These are phyloP conservation scores for Acronicta leporina DNA, from an alignment of 2,888 invertebrate genomes.

Conservation along the genomic window DNA sequence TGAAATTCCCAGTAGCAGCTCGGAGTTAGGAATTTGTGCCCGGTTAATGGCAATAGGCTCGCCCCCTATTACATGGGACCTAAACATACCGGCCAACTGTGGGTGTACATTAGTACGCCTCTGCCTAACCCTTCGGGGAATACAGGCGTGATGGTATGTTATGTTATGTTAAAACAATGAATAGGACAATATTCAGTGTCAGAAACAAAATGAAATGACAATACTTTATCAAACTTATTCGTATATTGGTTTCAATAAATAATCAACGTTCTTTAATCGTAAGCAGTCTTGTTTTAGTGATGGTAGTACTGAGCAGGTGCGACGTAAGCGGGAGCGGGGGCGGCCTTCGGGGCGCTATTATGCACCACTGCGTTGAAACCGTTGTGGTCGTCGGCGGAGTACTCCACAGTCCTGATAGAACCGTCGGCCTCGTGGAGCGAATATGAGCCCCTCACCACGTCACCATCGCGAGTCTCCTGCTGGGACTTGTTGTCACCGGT, in stretches of 20 bases:
- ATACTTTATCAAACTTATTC: slow-evolving; percentile 31
- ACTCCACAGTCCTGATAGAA: slow-evolving; percentile 87
- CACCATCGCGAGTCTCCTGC: slow-evolving; percentile 87
- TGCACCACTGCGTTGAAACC: slow-evolving; percentile 83
- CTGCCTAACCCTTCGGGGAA: too few relatives aligned
- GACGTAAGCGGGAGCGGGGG: slow-evolving; percentile 52
- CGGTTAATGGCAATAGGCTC: too few relatives aligned
- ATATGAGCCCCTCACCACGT: slow-evolving; percentile 88
- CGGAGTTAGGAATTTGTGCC: too few relatives aligned
- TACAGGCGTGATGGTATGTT: too few relatives aligned
- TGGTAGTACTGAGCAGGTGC: slow-evolving; percentile 62
- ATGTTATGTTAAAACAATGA: too few relatives aligned
- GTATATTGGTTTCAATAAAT: slow-evolving; percentile 53
- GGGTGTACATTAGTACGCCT: too few relatives aligned
- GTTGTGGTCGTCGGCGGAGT: slow-evolving; percentile 87
- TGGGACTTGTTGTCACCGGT: slow-evolving; percentile 89
- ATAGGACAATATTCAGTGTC: not conserved
- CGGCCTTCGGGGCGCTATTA: slow-evolving; percentile 68
- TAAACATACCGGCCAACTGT: too few relatives aligned
- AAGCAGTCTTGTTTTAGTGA: slow-evolving; percentile 49
- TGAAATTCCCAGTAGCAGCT: too few relatives aligned
- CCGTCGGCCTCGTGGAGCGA: slow-evolving; percentile 88
- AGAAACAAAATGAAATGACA: slow-evolving; percentile 3
- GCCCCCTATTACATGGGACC: too few relatives aligned
- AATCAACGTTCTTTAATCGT: slow-evolving; percentile 26